Percentiles rank a stretch among this genome's conserved stretches.
These are phyloP conservation scores for Hymenochirus boettgeri DNA, from an alignment of 2,113 vertebrate species.

Conservation along the genomic window DNA sequence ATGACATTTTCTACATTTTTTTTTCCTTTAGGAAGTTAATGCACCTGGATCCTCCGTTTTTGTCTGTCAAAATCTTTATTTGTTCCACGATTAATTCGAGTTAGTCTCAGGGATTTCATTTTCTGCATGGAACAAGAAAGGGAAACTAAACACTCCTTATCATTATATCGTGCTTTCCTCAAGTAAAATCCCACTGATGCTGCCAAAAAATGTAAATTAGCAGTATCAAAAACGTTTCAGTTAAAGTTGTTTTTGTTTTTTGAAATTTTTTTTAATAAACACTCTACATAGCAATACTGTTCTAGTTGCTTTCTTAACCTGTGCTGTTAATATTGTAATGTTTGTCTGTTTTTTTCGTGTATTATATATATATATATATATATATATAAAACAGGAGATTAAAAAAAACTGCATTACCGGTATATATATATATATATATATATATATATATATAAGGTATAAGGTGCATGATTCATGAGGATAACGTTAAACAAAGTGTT, in stretches of 20 bases:
- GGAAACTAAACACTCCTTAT: slow-evolving; percentile 72
- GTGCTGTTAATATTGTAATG: too few species aligned
- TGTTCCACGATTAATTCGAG: slow-evolving; percentile 70
- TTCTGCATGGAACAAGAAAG: slow-evolving; percentile 90
- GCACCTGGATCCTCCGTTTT: slow-evolving; percentile 53
- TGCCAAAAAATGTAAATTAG: slow-evolving; percentile 62
- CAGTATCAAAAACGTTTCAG: slow-evolving; percentile 55
- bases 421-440: too few species aligned
- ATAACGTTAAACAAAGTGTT: too few species aligned
- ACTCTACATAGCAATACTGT: slow-evolving; percentile 40
- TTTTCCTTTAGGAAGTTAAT: slow-evolving; percentile 55
- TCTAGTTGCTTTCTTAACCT: slow-evolving; percentile 23
- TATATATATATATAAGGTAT: too few species aligned
- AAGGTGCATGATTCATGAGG: too few species aligned
- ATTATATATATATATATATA: too few species aligned
- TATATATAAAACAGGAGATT: too few species aligned
- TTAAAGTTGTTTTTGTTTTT: slow-evolving; percentile 59
- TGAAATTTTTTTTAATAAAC: slow-evolving; percentile 50
- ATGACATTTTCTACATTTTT: neutral
- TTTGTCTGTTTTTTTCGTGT: too few species aligned
- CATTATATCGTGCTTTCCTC: slow-evolving; percentile 81
- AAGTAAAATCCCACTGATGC: slow-evolving; percentile 59
- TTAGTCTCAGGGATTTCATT: slow-evolving; percentile 86
- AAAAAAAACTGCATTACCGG: too few species aligned
- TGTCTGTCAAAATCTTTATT: slow-evolving; percentile 57